phyloP scores from a whole-genome alignment of 2,888 invertebrate species.

The Pteria penguin region DNA sequence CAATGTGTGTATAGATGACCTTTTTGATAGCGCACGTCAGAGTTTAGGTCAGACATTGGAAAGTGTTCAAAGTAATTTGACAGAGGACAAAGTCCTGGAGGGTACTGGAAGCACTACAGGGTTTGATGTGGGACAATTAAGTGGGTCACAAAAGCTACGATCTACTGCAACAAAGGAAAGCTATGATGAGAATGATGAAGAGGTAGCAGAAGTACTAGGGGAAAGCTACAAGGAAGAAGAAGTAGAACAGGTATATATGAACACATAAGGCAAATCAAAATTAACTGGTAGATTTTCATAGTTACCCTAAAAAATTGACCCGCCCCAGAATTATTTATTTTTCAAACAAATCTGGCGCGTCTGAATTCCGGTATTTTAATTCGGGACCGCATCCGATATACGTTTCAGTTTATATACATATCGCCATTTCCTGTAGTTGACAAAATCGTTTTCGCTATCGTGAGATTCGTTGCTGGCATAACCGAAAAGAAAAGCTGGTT shows the following conservation, averaged over 20 bases:
- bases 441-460: too few relatives aligned
- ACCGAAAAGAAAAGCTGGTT: too few relatives aligned
- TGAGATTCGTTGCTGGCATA: too few relatives aligned
- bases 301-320: too few relatives aligned
- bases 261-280: too few relatives aligned
- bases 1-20: constrained; percentile 46
- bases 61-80: constrained; percentile 13
- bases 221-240: constrained; percentile 50
- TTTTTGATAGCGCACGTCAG: constrained; percentile 30
- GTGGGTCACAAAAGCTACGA: constrained; percentile 47
- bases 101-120: constrained; percentile 57
- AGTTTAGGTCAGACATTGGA: constrained; percentile 35
- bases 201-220: constrained; percentile 66
- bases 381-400: too few relatives aligned
- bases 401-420: too few relatives aligned
- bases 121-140: constrained; percentile 54
- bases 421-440: too few relatives aligned
- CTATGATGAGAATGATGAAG: constrained; percentile 73
- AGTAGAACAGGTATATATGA: constrained; percentile 31
- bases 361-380: too few relatives aligned
- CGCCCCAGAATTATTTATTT: too few relatives aligned
- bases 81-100: constrained; percentile 48
- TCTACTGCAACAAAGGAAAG: constrained; percentile 35
- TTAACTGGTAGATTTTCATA: too few relatives aligned
- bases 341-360: too few relatives aligned